Conservation (phyloP, 2,888 invertebrate genomes). For the Rhaphigaster nebulosa region DNA sequence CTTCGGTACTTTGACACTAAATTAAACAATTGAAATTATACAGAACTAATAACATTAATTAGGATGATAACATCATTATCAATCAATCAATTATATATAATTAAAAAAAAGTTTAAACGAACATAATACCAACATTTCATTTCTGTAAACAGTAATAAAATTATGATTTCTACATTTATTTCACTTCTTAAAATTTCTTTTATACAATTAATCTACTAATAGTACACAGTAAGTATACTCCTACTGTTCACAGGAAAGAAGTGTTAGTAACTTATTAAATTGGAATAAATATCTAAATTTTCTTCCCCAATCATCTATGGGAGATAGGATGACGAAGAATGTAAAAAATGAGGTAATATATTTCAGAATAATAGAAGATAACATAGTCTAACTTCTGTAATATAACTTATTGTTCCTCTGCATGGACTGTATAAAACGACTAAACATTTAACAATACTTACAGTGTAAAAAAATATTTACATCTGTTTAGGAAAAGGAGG, state of each 20-base stretch:
- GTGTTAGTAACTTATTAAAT: conserved; percentile 45
- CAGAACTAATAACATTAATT: conserved; percentile 52
- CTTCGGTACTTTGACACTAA: neutral
- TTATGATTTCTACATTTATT: conserved; percentile 3
- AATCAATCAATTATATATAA: conserved; percentile 45
- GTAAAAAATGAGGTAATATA: conserved; percentile 62
- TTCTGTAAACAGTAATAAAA: conserved; percentile 46
- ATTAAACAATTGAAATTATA: conserved; percentile 47
- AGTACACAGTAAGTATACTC: conserved; percentile 6
- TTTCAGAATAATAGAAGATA: conserved; percentile 62
- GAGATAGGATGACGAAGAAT: conserved; percentile 55
- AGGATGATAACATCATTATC: conserved; percentile 41
- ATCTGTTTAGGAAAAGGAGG: conserved; percentile 60
- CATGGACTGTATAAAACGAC: conserved; percentile 61
- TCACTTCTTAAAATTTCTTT: neutral
- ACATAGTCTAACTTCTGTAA: conserved; percentile 58
- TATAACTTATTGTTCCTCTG: conserved; percentile 59
- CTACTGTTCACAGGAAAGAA: conserved; percentile 51
- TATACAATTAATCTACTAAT: conserved; percentile 29
- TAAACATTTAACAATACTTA: conserved; percentile 62
- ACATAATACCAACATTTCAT: conserved; percentile 53
- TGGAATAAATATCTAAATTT: conserved; percentile 54
- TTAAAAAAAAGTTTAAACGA: conserved; percentile 45
- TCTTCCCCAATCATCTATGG: conserved; percentile 45
- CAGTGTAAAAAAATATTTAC: conserved; percentile 65